Base-by-base conservation (phyloP, 2,888 invertebrate genomes). In the Calameuta idolon region DNA sequence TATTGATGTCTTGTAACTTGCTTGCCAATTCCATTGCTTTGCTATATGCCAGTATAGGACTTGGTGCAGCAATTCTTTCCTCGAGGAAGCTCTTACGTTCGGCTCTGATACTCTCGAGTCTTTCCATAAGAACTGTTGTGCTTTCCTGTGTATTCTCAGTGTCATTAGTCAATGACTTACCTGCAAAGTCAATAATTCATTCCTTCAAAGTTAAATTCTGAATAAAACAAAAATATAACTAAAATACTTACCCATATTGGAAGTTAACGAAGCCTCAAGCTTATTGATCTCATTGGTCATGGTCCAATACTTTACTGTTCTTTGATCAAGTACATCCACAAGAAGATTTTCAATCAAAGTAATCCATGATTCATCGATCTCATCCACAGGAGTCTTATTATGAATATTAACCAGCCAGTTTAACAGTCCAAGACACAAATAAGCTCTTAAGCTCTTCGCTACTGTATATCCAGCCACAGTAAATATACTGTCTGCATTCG, bases 391-490 rank as follows among this genome's bases (percentile, higher is more conserved):
- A 23, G 55, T 74, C 3, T 79, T 30, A 37, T 80, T 34, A 34
- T 78, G 76, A 12, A 12, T 33, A 12, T 80, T 76, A 4, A 80
- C 73, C 37, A 86, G 79, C 90, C 89, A 90, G 76, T 84, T 82
- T 23, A 90, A 76, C 9, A 91, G 71, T 30, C 86, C 89, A 15
- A 87, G 69, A 71, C 90, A 90, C 75, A 91, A 83, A 77, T 87
- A 91, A 76, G 89, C 89, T 34, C 89, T 86, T 73, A 91, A 81
- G 78, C 90, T 91, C 69, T 84, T 85, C 3, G 83, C 82, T 12
- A 84, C 78, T 23, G 82, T 79, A 68, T 78, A 76, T 69, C 85
- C 79, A 11, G 79, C 76, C 30, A 79, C 82, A 4, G 81, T 81
- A 76, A 87, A 91, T 55, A 89, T 80, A 77, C 87, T 88, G 1